A percentile compares a stretch with the other conserved stretches of the same genome.
Conservation (phyloP, 2,888 invertebrate species). For the Orchesellides sinensis region DNA sequence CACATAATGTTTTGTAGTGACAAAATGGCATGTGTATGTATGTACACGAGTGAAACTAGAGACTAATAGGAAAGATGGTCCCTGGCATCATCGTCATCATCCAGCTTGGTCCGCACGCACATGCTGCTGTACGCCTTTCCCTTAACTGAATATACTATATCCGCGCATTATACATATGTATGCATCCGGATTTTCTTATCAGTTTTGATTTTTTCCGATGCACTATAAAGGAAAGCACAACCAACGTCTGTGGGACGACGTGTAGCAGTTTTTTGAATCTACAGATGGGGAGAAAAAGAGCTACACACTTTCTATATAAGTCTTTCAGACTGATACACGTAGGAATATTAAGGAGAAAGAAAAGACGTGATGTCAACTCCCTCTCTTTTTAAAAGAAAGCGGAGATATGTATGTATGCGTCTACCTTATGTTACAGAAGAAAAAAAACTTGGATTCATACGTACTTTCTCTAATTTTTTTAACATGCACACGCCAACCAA, state of each 20-base stretch:
- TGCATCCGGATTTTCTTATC: no score
- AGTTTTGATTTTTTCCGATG: no score
- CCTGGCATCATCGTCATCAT: conserved; percentile 25
- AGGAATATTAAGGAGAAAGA: not conserved
- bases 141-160: not conserved
- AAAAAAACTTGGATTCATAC: not conserved
- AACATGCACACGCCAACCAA: not conserved
- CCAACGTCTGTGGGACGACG: no score
- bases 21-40: conserved; percentile 21
- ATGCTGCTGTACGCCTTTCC: conserved; percentile 3
- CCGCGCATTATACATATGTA: not conserved
- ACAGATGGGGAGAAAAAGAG: not conserved
- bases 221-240: no score
- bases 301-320: no score
- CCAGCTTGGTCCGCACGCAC: conserved; percentile 23
- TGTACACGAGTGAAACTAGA: not conserved
- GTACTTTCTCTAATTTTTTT: not conserved
- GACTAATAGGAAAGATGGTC: not conserved
- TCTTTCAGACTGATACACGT: no score
- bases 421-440: not conserved
- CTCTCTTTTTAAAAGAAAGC: not conserved
- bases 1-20: no score
- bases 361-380: not conserved
- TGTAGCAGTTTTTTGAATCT: not conserved
- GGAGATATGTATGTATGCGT: not conserved